A percentile compares a stretch with the other conserved stretches of the same genome.
Conservation (phyloP, 2,797 vertebrate genomes). For the Philypnodon macrostomus region DNA sequence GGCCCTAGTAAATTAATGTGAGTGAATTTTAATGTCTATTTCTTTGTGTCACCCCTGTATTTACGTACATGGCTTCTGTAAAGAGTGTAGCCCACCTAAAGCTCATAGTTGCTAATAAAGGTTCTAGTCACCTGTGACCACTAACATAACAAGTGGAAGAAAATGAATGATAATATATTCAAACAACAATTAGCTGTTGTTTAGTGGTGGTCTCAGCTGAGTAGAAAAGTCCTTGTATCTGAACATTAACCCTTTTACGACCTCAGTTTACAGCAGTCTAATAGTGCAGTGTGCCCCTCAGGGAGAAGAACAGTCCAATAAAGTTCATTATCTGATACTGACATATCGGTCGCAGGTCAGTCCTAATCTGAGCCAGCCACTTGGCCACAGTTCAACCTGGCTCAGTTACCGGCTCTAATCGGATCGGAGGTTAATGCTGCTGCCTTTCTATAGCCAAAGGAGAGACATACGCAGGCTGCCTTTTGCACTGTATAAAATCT, state of each 20-base stretch:
- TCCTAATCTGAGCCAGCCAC: slow-evolving; percentile 61
- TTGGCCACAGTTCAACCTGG: slow-evolving; percentile 45
- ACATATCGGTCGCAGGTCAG: slow-evolving; percentile 57
- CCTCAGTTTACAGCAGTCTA: slow-evolving; percentile 20
- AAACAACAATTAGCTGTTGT: too few relatives aligned
- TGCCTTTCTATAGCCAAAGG: slow-evolving; percentile 58
- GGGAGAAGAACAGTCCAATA: slow-evolving; percentile 55
- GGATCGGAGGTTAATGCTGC: slow-evolving; percentile 68
- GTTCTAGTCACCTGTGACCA: background rate
- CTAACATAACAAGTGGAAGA: too few relatives aligned
- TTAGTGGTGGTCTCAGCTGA: slow-evolving; percentile 26
- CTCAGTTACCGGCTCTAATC: slow-evolving; percentile 60
- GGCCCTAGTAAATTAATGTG: too few relatives aligned
- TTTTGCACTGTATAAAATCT: background rate
- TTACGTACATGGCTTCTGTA: too few relatives aligned
- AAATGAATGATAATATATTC: too few relatives aligned
- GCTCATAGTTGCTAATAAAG: too few relatives aligned
- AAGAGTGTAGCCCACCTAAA: too few relatives aligned
- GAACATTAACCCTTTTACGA: slow-evolving; percentile 42
- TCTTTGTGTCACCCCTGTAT: too few relatives aligned
- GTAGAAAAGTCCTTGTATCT: slow-evolving; percentile 44
- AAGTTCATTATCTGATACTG: slow-evolving; percentile 66
- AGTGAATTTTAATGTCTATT: too few relatives aligned
- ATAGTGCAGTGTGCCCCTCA: slow-evolving; percentile 20
- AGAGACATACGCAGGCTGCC: slow-evolving; percentile 26